Evolutionary conservation across 2,888 invertebrate genomes (phyloP).

Genomic region (Drosophila yooni): DNA sequence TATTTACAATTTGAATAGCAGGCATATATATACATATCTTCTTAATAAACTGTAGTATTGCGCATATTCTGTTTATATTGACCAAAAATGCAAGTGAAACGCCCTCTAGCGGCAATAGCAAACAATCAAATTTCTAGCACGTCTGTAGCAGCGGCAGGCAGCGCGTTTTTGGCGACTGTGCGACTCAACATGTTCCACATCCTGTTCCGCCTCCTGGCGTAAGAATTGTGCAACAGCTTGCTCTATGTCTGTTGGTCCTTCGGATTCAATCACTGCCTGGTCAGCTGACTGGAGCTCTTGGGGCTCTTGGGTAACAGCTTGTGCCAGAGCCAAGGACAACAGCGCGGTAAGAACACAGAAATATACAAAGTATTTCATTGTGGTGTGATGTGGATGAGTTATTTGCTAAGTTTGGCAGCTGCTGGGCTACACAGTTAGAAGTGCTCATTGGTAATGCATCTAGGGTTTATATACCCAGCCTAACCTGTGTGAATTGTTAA

Average conservation of each 20-base stretch:
- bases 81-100: neutral
- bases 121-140: neutral
- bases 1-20: neutral
- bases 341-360: neutral
- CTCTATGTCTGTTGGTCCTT: slow-evolving; percentile 9
- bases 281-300: neutral
- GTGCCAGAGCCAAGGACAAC: slow-evolving; percentile 4
- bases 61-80: neutral
- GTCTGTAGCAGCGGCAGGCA: slow-evolving; percentile 19
- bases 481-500: neutral
- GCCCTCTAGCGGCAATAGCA: slow-evolving; percentile 16
- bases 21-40: neutral
- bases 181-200: neutral
- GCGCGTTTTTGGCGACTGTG: slow-evolving; percentile 35
- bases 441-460: neutral
- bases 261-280: neutral
- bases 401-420: neutral
- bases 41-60: neutral
- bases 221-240: slow-evolving; percentile 4
- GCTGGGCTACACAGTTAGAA: neutral
- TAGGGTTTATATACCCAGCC: neutral
- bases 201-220: neutral
- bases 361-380: slow-evolving; percentile 10
- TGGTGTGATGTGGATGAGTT: neutral
- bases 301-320: neutral